A percentile compares a stretch with the other conserved stretches of the same genome.
Conservation (phyloP, 2,888 invertebrate genomes). For the Pterobdella sp. region DNA sequence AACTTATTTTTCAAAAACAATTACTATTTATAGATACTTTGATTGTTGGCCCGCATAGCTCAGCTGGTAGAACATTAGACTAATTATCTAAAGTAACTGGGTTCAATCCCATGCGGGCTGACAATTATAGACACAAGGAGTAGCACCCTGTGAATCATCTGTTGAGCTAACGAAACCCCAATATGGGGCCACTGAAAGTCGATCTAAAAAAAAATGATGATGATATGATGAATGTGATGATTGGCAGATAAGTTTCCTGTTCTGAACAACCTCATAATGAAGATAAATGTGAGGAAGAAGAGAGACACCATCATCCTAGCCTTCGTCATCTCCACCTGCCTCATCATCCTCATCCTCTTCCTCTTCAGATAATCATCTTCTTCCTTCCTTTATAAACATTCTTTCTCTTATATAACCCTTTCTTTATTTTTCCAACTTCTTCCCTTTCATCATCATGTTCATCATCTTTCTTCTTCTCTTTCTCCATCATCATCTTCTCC, state of each 20-base stretch:
- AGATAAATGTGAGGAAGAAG: constrained; percentile 85
- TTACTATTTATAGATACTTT: too few relatives aligned
- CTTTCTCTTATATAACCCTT: not conserved
- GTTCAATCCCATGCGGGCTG: too few relatives aligned
- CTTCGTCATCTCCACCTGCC: constrained; percentile 75
- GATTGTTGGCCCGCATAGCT: too few relatives aligned
- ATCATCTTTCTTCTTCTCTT: not conserved
- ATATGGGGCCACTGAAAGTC: too few relatives aligned
- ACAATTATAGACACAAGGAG: too few relatives aligned
- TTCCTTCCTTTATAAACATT: too few relatives aligned
- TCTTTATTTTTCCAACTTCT: not conserved
- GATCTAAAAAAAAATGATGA: too few relatives aligned
- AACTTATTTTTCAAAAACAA: not conserved
- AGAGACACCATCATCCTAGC: constrained; percentile 88
- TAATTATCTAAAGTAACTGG: too few relatives aligned
- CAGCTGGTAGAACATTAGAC: too few relatives aligned
- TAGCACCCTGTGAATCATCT: too few relatives aligned
- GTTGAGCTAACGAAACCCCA: too few relatives aligned
- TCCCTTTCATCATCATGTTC: not conserved
- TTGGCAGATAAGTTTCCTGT: constrained; percentile 63
- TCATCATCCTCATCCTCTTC: constrained; percentile 64
- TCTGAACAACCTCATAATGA: constrained; percentile 66
- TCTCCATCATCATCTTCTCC: not conserved
- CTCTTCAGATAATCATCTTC: constrained; percentile 20
- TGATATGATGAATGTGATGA: not conserved